A percentile compares a stretch with the other conserved stretches of the same genome.
Conservation (phyloP, 2,113 vertebrate genomes). For the Malurus alboscapulatus region DNA sequence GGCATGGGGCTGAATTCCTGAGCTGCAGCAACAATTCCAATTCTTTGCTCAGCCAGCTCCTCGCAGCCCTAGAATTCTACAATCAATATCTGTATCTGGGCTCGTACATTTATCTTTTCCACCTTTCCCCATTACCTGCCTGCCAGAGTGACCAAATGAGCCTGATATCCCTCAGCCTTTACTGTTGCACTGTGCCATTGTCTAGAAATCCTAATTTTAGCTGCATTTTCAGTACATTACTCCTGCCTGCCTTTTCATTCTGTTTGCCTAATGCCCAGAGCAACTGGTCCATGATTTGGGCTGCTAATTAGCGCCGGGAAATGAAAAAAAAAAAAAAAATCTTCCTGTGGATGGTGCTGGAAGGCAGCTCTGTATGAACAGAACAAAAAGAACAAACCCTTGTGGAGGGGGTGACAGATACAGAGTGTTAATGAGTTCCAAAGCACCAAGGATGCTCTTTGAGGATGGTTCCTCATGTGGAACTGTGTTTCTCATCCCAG, state of each 20-base stretch:
- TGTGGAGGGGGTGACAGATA: background rate
- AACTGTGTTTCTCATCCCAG: background rate
- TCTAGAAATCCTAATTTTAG: background rate
- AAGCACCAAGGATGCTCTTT: accelerated
- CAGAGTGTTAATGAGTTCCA: accelerated
- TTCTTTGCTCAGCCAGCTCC: background rate
- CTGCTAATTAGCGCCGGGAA: background rate
- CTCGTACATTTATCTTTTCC: background rate
- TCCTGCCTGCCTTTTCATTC: background rate
- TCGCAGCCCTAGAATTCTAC: background rate
- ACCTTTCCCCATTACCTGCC: background rate
- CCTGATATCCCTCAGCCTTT: background rate
- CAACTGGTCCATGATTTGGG: background rate
- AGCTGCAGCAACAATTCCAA: background rate
- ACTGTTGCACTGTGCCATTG: background rate
- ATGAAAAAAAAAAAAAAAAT: background rate
- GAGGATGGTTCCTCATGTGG: background rate
- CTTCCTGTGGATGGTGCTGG: accelerated
- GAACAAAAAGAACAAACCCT: accelerated
- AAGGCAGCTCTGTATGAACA: background rate
- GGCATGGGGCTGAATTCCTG: background rate
- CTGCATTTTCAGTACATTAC: background rate
- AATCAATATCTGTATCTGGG: background rate
- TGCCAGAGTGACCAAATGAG: background rate
- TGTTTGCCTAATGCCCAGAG: background rate